Percentiles rank a stretch among this genome's conserved stretches.
These are phyloP conservation scores for Drosophila vallismaia DNA, from an alignment of 2,888 invertebrate species.

Conservation along the genomic window DNA sequence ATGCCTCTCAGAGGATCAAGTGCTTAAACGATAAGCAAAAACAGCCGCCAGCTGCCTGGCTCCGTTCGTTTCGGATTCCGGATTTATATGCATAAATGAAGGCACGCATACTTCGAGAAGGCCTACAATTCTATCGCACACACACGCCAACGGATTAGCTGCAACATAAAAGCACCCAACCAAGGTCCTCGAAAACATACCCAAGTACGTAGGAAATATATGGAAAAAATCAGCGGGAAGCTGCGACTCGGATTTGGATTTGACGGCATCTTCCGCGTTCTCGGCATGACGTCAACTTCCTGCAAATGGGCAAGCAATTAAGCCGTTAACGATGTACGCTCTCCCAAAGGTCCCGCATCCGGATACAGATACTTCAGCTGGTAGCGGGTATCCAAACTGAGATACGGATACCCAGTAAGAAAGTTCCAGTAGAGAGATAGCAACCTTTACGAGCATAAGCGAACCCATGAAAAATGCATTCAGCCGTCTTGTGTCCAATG, in stretches of 20 bases:
- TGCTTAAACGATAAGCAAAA: conserved; percentile 71
- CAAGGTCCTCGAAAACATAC: conserved; percentile 20
- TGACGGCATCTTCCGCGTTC: conserved; percentile 34
- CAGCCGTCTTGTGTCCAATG: conserved; percentile 45
- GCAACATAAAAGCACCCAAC: conserved; percentile 53
- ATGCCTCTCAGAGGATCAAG: conserved; percentile 71
- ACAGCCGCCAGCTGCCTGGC: conserved; percentile 64
- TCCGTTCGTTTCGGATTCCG: conserved; percentile 19
- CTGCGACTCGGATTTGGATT: conserved; percentile 32
- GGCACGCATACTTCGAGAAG: conserved; percentile 51
- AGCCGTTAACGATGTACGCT: conserved; percentile 75
- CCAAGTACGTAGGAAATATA: conserved; percentile 13
- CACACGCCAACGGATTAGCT: conserved; percentile 70
- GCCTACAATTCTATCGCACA: conserved; percentile 42
- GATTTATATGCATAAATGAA: conserved; percentile 71
- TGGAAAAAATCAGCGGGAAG: conserved; percentile 38
- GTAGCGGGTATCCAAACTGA: neutral
- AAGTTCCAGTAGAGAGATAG: conserved; percentile 21
- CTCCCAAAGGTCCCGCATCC: conserved; percentile 53
- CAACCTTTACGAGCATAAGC: conserved; percentile 35
- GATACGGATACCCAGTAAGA: conserved; percentile 16
- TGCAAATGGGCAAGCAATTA: conserved; percentile 71
- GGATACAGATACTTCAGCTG: neutral
- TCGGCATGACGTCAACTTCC: conserved; percentile 60
- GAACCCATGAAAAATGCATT: conserved; percentile 54